Evolutionary conservation across 2,113 vertebrate species (phyloP).

Genomic region (Cnemophilus loriae): DNA sequence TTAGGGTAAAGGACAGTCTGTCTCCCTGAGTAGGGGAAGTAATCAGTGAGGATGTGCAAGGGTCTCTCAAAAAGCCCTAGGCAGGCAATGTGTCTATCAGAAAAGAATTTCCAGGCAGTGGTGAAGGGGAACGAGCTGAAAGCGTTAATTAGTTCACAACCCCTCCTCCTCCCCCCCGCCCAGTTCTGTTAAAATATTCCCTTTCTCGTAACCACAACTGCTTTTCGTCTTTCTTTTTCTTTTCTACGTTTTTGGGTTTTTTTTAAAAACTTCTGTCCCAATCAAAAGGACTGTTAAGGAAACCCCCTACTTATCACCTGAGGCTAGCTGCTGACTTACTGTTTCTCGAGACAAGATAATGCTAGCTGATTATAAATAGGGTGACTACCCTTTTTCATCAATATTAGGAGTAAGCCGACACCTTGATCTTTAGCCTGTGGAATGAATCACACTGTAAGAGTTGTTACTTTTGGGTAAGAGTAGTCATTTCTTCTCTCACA

Average conservation of each 20-base stretch:
- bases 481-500: not conserved
- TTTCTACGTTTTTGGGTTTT: not conserved
- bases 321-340: slow-evolving; percentile 24
- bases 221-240: not conserved
- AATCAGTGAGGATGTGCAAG: slow-evolving; percentile 42
- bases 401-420: not conserved
- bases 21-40: slow-evolving; percentile 24
- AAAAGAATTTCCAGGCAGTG: not conserved
- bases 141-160: not conserved
- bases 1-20: slow-evolving; percentile 47
- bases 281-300: not conserved
- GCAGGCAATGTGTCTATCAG: not conserved
- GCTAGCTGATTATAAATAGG: slow-evolving; percentile 5
- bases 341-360: not conserved
- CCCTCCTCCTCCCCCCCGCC: rapidly evolving
- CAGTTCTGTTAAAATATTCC: not conserved
- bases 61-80: slow-evolving; percentile 24
- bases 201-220: not conserved
- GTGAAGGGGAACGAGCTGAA: not conserved
- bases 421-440: not conserved
- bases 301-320: slow-evolving; percentile 24
- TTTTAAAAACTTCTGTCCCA: not conserved
- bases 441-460: not conserved
- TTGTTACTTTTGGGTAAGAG: not conserved
- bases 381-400: slow-evolving; percentile 16